Evolutionary conservation across 2,797 vertebrate genomes (phyloP), one percentile per base, ranked within the genome.

Genomic region (Lithobates sylvaticus): DNA sequence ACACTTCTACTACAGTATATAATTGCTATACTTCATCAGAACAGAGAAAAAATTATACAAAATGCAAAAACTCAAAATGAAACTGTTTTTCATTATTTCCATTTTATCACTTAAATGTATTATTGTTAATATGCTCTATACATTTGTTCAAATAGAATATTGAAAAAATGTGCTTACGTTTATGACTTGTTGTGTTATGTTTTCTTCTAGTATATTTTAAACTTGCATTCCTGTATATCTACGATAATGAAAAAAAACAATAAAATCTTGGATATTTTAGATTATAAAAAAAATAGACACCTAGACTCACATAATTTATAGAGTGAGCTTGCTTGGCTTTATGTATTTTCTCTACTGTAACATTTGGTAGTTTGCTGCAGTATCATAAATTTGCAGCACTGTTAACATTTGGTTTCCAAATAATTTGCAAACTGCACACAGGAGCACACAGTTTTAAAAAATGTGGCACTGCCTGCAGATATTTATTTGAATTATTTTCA

Each of bases 401-500:
- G 32, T 79, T 73, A 74, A 79, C 76, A 85, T 79, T 79, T 73
- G 36, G 71, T 79, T 74, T 68, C 34, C 70, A 69, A 85, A 80
- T 81, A 85, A 81, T 85, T 73, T 32, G 29, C 71, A 68, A 73
- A 81, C 50, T 85, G 58, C 84, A 80, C 84, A 85, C 47, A 73
- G 36, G 70, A 82, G 79, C 74, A 64, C 47, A 81, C 74, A 64
- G 68, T 26, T 68, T 67, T 73, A 50, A 85, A 71, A 78, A 81
- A 75, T 80, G 26, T 73, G 54, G 21, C 76, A 36, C 50, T 69
- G 58, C 78, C 54, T 26, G 32, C 67, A 81, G n/a, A 76, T 86
- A 65, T 64, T 71, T 86, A 86, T 82, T 86, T 86, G 74, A 85
- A 77, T 71, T 81, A 27, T 76, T 76, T 86, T 68, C 78, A 34